Evolutionary conservation across 2,797 vertebrate species (phyloP).

Genomic region (Cichlasoma orientale): DNA sequence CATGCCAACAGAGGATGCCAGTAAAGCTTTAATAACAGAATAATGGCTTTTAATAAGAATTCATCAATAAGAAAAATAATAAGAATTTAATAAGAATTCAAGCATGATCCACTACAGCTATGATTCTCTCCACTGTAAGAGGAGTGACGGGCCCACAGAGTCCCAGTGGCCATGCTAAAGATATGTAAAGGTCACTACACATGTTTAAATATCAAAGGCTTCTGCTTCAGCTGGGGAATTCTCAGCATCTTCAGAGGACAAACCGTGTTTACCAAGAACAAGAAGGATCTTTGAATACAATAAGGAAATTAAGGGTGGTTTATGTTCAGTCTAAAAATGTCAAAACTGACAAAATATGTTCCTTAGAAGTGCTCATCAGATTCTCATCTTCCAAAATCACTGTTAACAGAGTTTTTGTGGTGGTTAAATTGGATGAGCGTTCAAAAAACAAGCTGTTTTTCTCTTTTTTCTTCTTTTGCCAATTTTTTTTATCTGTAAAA

Average conservation of each 20-base stretch:
- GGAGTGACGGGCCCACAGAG: conserved; percentile 43
- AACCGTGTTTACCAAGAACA: conserved; percentile 5
- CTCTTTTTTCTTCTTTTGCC: background rate
- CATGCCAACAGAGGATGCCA: conserved; percentile 12
- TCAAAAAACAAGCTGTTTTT: background rate
- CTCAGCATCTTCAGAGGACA: conserved; percentile 32
- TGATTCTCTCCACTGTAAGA: conserved; percentile 27
- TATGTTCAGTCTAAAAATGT: background rate
- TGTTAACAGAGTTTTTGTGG: background rate
- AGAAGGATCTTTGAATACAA: background rate
- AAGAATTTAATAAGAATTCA: conserved; percentile 38
- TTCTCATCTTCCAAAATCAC: background rate
- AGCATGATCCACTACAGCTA: conserved; percentile 18
- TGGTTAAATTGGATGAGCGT: background rate
- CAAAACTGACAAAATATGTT: background rate
- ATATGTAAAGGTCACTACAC: conserved; percentile 43
- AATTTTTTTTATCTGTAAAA: background rate
- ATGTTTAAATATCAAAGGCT: conserved; percentile 53
- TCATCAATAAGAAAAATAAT: conserved; percentile 5
- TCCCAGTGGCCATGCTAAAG: conserved; percentile 28
- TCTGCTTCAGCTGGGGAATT: conserved; percentile 22
- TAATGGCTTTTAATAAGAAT: conserved; percentile 41
- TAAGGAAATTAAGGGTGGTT: no score
- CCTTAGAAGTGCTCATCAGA: background rate
- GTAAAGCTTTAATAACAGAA: conserved; percentile 2